Conservation (phyloP, 2,888 invertebrate species). For the Belgica antarctica region DNA sequence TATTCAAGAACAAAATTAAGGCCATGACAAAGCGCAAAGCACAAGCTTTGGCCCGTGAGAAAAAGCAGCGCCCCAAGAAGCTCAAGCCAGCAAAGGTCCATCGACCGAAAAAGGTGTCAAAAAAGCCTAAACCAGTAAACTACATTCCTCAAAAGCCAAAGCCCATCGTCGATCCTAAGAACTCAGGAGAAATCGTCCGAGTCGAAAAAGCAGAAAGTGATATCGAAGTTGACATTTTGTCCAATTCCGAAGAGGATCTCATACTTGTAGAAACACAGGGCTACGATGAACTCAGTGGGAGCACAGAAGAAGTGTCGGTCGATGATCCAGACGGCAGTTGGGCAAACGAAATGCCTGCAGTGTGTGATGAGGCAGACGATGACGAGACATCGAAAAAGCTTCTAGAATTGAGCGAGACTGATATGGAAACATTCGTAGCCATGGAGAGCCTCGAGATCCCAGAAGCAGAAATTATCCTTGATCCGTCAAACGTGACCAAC, state of each 20-base stretch:
- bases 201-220: conserved; percentile 57
- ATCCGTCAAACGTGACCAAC: conserved; percentile 54
- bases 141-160: conserved; percentile 31
- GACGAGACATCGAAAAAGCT: conserved; percentile 26
- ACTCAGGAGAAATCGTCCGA: conserved; percentile 35
- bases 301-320: conserved; percentile 13
- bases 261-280: background rate
- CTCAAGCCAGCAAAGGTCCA: background rate
- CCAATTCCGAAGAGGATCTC: conserved; percentile 49
- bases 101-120: background rate
- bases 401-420: conserved; percentile 44
- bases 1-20: conserved; percentile 41
- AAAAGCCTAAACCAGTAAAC: background rate
- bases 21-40: conserved; percentile 32
- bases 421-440: conserved; percentile 46
- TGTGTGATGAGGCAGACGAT: conserved; percentile 2
- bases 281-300: background rate
- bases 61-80: conserved; percentile 32
- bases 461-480: conserved; percentile 53
- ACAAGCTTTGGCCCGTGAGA: conserved; percentile 32
- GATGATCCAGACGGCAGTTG: conserved; percentile 44
- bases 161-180: conserved; percentile 23
- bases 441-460: conserved; percentile 55
- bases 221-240: conserved; percentile 62
- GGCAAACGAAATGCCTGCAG: background rate